These are phyloP conservation scores for Thalassarche chlororhynchos DNA, from an alignment of 2,113 vertebrate genomes.

Conservation along the genomic window DNA sequence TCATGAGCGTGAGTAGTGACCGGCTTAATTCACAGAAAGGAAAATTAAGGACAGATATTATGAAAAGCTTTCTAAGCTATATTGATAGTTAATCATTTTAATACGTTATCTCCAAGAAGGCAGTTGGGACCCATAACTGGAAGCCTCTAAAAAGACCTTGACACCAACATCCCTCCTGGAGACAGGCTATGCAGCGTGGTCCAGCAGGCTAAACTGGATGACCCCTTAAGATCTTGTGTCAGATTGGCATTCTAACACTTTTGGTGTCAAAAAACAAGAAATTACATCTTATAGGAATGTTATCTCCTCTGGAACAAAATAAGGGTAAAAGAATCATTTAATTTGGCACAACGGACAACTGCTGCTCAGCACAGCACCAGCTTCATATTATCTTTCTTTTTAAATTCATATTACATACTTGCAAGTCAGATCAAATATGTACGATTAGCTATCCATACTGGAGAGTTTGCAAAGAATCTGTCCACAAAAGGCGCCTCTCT, in stretches of 20 bases:
- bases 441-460: background rate
- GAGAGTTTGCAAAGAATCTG: background rate
- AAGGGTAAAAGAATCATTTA: background rate
- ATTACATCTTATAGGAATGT: fast-evolving
- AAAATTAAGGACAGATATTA: background rate
- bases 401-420: background rate
- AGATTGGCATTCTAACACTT: background rate
- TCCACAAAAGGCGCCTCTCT: background rate
- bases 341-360: background rate
- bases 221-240: background rate
- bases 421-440: background rate
- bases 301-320: background rate
- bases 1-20: background rate
- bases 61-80: background rate
- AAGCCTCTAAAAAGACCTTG: background rate
- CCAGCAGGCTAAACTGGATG: background rate
- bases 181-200: background rate
- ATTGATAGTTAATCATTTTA: background rate
- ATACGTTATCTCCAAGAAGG: background rate
- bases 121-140: background rate
- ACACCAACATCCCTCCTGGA: background rate
- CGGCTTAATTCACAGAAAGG: background rate
- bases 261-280: background rate
- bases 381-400: background rate
- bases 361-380: background rate